Conservation (phyloP, 2,797 vertebrate genomes). For the Paramormyrops hopkinsi region DNA sequence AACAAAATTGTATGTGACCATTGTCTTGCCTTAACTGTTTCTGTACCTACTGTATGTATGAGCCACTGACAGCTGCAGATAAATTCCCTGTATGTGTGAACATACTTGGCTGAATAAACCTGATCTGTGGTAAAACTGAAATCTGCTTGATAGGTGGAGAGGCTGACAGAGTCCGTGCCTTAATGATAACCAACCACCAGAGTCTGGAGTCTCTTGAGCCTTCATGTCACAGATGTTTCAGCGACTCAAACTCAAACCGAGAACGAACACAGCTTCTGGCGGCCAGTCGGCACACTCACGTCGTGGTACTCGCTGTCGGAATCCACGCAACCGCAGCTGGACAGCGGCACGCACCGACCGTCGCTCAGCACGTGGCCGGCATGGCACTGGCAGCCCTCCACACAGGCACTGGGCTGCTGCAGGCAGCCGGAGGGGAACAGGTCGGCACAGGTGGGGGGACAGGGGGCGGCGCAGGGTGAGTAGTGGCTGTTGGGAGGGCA, state of each 20-base stretch:
- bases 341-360: slow-evolving; percentile 54
- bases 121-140: neutral
- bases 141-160: neutral
- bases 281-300: slow-evolving; percentile 48
- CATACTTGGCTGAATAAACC: neutral
- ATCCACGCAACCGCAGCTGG: slow-evolving; percentile 64
- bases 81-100: neutral
- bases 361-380: slow-evolving; percentile 63
- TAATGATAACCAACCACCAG: neutral
- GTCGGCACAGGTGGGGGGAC: slow-evolving; percentile 66
- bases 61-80: neutral
- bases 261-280: neutral
- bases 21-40: neutral
- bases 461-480: slow-evolving; percentile 61
- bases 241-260: neutral
- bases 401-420: slow-evolving; percentile 54
- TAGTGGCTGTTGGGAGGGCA: slow-evolving; percentile 67
- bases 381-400: slow-evolving; percentile 71
- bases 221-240: neutral
- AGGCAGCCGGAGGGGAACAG: slow-evolving; percentile 61
- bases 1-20: neutral
- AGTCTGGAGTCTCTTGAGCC: neutral
- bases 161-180: neutral
- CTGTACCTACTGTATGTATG: neutral
- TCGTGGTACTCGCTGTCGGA: slow-evolving; percentile 53